Percentiles rank a stretch among this genome's conserved stretches.
phyloP scores from a whole-genome alignment of 2,113 vertebrate genomes.

The Onychostruthus taczanowskii region DNA sequence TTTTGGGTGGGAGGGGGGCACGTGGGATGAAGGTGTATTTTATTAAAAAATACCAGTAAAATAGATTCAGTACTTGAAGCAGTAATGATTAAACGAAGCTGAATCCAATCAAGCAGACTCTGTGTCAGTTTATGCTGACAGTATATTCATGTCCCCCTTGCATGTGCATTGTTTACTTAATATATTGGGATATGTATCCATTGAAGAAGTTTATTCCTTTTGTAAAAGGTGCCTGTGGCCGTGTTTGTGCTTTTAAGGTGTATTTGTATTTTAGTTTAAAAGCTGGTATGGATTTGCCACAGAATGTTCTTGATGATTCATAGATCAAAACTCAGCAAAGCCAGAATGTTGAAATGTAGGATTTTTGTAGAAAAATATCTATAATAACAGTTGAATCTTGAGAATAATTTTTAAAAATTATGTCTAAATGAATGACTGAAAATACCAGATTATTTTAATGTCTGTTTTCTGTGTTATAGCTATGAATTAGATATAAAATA shows the following conservation, averaged over 20 bases:
- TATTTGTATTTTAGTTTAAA: neutral
- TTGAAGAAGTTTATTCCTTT: neutral
- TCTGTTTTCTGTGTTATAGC: neutral
- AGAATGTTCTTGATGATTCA: neutral
- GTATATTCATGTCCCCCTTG: accelerated
- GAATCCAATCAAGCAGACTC: neutral
- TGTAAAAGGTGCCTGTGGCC: neutral
- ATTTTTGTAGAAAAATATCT: neutral
- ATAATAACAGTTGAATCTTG: neutral
- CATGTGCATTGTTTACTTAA: accelerated
- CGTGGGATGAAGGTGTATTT: neutral
- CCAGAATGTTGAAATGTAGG: neutral
- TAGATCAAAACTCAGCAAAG: neutral
- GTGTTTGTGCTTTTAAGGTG: neutral
- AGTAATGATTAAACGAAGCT: neutral
- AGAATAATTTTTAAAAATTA: neutral
- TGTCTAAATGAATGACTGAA: neutral
- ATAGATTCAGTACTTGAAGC: neutral
- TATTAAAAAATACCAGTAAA: neutral
- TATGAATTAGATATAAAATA: neutral
- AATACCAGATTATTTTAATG: neutral
- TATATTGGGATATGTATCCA: accelerated
- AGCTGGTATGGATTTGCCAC: neutral
- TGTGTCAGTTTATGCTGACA: neutral
- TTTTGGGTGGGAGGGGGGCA: neutral